Percentiles rank a stretch among this genome's conserved stretches.
These are phyloP conservation scores for Cynocephalus volans DNA, from an alignment of 2,113 vertebrate genomes.

Conservation along the genomic window DNA sequence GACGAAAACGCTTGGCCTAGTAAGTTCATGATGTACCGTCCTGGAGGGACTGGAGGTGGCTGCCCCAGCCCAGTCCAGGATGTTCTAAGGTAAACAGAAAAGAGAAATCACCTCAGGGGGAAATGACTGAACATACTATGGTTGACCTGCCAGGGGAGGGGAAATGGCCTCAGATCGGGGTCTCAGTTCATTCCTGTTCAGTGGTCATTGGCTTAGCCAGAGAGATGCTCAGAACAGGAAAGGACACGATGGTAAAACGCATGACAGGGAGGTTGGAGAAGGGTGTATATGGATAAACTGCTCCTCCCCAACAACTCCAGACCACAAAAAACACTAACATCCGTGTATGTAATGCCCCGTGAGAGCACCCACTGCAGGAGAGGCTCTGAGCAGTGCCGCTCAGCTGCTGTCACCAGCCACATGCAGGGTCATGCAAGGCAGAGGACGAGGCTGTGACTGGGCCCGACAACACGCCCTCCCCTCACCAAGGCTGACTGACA, in stretches of 20 bases:
- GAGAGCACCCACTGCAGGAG: too few relatives aligned
- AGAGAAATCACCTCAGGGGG: background rate
- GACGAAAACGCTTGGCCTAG: background rate
- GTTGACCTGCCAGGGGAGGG: background rate
- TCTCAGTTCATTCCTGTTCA: background rate
- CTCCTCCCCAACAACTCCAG: too few relatives aligned
- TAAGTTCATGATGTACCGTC: accelerated
- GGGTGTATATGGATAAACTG: background rate
- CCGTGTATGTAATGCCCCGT: too few relatives aligned
- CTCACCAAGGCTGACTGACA: background rate
- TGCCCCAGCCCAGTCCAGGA: background rate
- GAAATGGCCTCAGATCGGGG: too few relatives aligned
- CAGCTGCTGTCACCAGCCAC: background rate
- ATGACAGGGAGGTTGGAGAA: background rate
- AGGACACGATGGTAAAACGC: background rate
- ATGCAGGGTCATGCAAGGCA: background rate
- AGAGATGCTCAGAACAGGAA: background rate
- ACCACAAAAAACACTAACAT: background rate
- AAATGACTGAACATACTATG: background rate
- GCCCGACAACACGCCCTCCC: too few relatives aligned
- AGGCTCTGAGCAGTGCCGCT: background rate
- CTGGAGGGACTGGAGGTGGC: background rate
- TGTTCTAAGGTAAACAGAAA: too few relatives aligned
- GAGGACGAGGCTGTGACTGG: background rate
- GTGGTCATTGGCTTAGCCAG: background rate